Evolutionary conservation across 2,797 vertebrate species (phyloP).

Genomic region (Phrynocephalus vlangalii): DNA sequence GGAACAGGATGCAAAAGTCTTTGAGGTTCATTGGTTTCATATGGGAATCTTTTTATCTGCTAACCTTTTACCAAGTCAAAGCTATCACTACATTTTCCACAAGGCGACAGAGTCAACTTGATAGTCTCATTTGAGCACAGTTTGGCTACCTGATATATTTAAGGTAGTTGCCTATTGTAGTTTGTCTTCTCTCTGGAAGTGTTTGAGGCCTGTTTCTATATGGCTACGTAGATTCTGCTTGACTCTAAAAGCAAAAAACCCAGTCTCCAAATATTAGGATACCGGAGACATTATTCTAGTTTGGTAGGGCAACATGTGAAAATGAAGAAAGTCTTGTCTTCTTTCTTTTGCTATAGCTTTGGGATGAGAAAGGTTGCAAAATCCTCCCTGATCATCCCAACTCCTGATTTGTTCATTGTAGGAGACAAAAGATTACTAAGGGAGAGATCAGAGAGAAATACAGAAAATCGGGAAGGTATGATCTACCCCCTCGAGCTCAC

Average conservation of each 20-base stretch:
- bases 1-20: slow-evolving; percentile 31
- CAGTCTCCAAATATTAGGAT: slow-evolving; percentile 34
- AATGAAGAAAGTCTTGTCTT: slow-evolving; percentile 49
- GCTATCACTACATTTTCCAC: slow-evolving; percentile 64
- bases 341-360: slow-evolving; percentile 67
- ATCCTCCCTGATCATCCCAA: slow-evolving; percentile 73
- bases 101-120: slow-evolving; percentile 26
- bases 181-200: slow-evolving; percentile 61
- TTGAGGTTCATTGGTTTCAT: slow-evolving; percentile 50
- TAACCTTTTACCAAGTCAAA: slow-evolving; percentile 79
- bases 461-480: slow-evolving; percentile 80
- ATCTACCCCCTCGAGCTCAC: slow-evolving; percentile 78
- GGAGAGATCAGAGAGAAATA: slow-evolving; percentile 79
- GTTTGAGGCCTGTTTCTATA: slow-evolving; percentile 58
- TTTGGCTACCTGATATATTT: slow-evolving; percentile 50
- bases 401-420: slow-evolving; percentile 81
- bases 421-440: slow-evolving; percentile 80
- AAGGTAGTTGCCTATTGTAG: slow-evolving; percentile 60
- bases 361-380: slow-evolving; percentile 64
- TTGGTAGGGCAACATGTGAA: slow-evolving; percentile 14
- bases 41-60: slow-evolving; percentile 48
- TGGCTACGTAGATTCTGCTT: slow-evolving; percentile 63
- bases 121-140: slow-evolving; percentile 50
- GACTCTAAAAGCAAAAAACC: slow-evolving; percentile 48
- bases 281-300: slow-evolving; percentile 39